Evolutionary conservation across 2,888 invertebrate species (phyloP).

Genomic region (Troides oblongomaculatus): DNA sequence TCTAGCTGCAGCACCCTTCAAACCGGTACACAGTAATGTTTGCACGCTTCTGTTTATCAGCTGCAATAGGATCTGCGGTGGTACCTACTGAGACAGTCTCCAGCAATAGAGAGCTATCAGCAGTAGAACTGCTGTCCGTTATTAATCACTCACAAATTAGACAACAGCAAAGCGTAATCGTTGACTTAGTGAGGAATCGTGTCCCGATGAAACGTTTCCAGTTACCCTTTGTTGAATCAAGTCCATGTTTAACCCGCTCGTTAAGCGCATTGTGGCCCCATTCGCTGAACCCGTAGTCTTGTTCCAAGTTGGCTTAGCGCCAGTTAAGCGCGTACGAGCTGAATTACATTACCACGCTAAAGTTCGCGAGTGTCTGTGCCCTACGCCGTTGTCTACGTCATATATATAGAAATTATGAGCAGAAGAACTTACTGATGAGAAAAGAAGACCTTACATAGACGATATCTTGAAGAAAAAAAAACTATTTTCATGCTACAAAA

Average conservation of each 20-base stretch:
- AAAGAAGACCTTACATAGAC: background rate
- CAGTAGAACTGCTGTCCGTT: no score
- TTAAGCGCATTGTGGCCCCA: slow-evolving; percentile 26
- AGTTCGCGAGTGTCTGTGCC: background rate
- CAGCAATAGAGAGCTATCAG: no score
- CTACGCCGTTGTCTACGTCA: background rate
- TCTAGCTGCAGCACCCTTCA: no score
- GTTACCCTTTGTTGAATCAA: slow-evolving; percentile 24
- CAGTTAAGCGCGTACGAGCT: slow-evolving; percentile 14
- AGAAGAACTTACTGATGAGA: no score
- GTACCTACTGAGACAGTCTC: no score
- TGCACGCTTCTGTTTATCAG: no score
- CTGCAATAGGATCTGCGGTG: no score
- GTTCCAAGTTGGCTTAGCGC: slow-evolving; percentile 23
- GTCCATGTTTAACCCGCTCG: slow-evolving; percentile 24
- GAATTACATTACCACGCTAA: slow-evolving; percentile 9
- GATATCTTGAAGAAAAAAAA: no score
- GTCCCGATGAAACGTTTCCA: slow-evolving; percentile 8
- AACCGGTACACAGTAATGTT: no score
- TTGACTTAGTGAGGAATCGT: background rate
- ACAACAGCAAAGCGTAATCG: background rate
- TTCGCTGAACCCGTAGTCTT: slow-evolving; percentile 20
- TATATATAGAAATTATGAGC: background rate
- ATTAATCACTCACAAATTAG: no score
- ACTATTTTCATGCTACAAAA: no score